A percentile compares a stretch with the other conserved stretches of the same genome.
Evolutionary conservation across 2,113 vertebrate genomes (phyloP).

Genomic region (Gadus chalcogrammus): DNA sequence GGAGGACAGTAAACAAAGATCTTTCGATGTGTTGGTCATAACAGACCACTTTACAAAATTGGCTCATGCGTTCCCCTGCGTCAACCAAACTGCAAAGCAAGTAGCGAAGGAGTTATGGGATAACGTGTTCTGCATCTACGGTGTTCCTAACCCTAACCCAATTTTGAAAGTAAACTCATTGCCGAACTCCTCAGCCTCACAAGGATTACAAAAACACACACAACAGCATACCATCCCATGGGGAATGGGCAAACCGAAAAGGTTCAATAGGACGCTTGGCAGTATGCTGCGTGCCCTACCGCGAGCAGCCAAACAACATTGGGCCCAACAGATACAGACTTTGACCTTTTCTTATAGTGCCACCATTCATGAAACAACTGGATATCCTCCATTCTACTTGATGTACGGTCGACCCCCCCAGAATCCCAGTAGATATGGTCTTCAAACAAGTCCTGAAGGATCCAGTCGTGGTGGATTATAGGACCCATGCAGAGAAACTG

Average conservation of each 20-base stretch:
- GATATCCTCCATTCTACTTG: conserved; percentile 20
- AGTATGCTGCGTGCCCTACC: conserved; percentile 12
- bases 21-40: conserved; percentile 17
- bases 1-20: conserved; percentile 13
- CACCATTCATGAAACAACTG: conserved; percentile 26
- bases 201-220: conserved; percentile 15
- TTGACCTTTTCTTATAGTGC: conserved; percentile 28
- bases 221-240: conserved; percentile 26
- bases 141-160: not conserved
- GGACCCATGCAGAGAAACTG: conserved; percentile 4
- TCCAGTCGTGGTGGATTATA: conserved; percentile 13
- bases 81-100: conserved; percentile 19
- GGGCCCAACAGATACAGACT: conserved; percentile 21
- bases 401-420: conserved; percentile 26
- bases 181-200: conserved; percentile 3
- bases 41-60: conserved; percentile 27
- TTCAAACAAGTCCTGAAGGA: conserved; percentile 18
- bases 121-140: conserved; percentile 18
- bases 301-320: conserved; percentile 6
- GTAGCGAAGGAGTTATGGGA: conserved; percentile 22
- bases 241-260: conserved; percentile 14
- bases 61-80: conserved; percentile 11
- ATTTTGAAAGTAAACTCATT: conserved; percentile 20
- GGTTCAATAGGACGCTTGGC: conserved; percentile 20
- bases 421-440: conserved; percentile 18